Evolutionary conservation across 1,140 invertebrate genomes (phyloP).

Genomic region (Phenacoccus solenopsis): DNA sequence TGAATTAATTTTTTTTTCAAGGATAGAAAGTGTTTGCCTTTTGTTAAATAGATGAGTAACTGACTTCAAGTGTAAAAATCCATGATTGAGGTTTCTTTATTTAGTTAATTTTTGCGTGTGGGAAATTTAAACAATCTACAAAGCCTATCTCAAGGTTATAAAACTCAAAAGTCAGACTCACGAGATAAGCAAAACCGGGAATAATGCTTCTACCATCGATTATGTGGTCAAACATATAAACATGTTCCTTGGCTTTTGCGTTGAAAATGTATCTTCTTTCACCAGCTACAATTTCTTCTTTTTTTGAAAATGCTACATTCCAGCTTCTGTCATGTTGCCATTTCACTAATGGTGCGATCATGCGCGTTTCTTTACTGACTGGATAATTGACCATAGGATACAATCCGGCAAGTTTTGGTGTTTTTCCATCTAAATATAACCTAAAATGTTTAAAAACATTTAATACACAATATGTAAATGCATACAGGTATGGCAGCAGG

Average conservation of each 20-base stretch:
- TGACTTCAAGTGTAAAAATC: no score
- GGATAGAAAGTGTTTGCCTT: no score
- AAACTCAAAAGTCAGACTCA: not conserved
- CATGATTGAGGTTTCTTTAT: no score
- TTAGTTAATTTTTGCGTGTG: no score
- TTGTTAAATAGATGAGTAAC: no score
- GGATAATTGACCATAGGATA: constrained; percentile 53
- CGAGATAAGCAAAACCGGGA: not conserved
- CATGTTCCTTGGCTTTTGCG: not conserved
- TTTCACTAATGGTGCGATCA: constrained; percentile 50
- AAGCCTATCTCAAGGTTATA: no score
- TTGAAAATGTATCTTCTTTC: not conserved
- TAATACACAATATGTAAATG: no score
- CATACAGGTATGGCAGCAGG: no score
- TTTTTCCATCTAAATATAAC: constrained; percentile 49
- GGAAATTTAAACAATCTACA: no score
- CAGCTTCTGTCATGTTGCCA: constrained; percentile 51
- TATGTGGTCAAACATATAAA: not conserved
- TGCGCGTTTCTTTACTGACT: constrained; percentile 57
- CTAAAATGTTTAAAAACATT: constrained; percentile 26
- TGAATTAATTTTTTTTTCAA: no score
- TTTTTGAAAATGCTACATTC: not conserved
- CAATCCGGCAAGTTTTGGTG: constrained; percentile 43
- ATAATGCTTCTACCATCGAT: not conserved
- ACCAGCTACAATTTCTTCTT: not conserved